Evolutionary conservation across 2,888 invertebrate genomes (phyloP).

Genomic region (Dioctria linearis): DNA sequence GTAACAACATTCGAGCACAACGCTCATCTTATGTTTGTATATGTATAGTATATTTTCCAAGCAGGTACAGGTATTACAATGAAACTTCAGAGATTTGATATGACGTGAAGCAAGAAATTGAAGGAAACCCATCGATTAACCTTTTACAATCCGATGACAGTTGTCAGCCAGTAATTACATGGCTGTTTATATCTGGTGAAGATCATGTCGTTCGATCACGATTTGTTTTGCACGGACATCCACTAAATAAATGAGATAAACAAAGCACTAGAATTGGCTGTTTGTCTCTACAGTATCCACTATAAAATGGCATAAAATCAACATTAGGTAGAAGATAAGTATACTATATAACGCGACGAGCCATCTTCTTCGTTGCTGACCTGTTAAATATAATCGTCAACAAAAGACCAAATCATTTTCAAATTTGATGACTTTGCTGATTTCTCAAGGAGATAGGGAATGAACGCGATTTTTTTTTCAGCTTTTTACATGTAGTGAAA

Average conservation of each 20-base stretch:
- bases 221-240: conserved; percentile 32
- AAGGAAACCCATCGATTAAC: conserved; percentile 54
- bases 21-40: background rate
- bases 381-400: conserved; percentile 42
- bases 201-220: conserved; percentile 54
- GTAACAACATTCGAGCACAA: background rate
- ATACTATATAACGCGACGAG: background rate
- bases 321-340: background rate
- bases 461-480: background rate
- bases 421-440: conserved; percentile 25
- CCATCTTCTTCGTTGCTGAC: conserved; percentile 17
- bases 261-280: conserved; percentile 5
- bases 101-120: conserved; percentile 39
- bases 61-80: background rate
- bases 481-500: background rate
- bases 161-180: conserved; percentile 55
- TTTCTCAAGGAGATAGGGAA: background rate
- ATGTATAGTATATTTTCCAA: background rate
- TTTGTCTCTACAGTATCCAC: background rate
- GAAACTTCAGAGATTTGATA: conserved; percentile 16
- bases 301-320: background rate
- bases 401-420: conserved; percentile 26
- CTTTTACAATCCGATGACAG: conserved; percentile 54
- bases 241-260: conserved; percentile 12
- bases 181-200: conserved; percentile 36